phyloP scores from a whole-genome alignment of 2,888 invertebrate genomes.

The Chirona hameri region DNA sequence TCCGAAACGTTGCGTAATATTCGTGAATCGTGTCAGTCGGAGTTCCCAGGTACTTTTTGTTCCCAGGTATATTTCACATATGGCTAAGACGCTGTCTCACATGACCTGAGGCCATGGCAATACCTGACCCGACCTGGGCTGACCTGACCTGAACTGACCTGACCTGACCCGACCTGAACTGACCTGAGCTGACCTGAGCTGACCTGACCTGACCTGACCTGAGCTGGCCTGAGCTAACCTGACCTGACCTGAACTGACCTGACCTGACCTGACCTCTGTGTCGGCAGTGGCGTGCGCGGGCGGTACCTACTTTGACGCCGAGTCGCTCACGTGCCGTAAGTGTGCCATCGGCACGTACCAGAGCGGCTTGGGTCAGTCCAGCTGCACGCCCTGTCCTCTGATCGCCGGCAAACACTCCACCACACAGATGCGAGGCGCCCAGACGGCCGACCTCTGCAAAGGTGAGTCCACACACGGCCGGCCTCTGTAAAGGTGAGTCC shows the following conservation, averaged over 20 bases:
- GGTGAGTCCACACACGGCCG: background rate
- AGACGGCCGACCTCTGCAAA: conserved; percentile 85
- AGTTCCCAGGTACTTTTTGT: too few relatives aligned
- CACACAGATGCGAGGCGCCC: conserved; percentile 78
- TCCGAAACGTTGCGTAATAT: too few relatives aligned
- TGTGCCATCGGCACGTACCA: conserved; percentile 90
- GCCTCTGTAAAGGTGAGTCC: too few relatives aligned
- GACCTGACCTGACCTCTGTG: background rate
- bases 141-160: too few relatives aligned
- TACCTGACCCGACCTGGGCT: too few relatives aligned
- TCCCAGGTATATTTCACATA: too few relatives aligned
- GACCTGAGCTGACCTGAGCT: background rate
- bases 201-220: background rate
- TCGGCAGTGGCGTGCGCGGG: conserved; percentile 69
- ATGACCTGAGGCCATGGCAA: too few relatives aligned
- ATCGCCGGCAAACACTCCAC: conserved; percentile 90
- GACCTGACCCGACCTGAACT: too few relatives aligned
- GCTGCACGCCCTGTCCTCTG: conserved; percentile 83
- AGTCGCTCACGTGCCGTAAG: conserved; percentile 69
- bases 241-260: background rate
- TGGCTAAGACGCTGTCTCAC: too few relatives aligned
- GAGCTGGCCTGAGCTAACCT: background rate
- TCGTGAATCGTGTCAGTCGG: too few relatives aligned
- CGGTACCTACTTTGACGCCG: conserved; percentile 74
- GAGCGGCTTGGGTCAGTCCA: conserved; percentile 83